Evolutionary conservation across 2,888 invertebrate species (phyloP).

Genomic region (Pammene fasciana): DNA sequence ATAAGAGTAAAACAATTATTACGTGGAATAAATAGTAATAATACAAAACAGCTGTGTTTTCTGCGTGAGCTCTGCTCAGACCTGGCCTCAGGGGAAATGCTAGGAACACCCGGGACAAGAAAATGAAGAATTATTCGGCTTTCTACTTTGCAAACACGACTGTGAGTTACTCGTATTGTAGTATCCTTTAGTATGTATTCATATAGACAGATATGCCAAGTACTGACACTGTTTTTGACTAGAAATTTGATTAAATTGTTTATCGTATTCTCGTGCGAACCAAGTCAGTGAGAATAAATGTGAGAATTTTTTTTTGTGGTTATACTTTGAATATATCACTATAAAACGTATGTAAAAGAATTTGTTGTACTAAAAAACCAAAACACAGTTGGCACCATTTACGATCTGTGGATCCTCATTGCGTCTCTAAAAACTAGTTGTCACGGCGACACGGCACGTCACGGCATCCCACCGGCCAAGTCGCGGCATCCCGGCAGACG

Average conservation of each 20-base stretch:
- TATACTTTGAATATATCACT: too few species aligned
- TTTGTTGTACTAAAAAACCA: too few species aligned
- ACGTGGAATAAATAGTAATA: constrained; percentile 5
- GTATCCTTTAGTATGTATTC: neutral
- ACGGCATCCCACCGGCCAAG: constrained; percentile 28
- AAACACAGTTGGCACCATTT: neutral
- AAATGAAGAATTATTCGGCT: constrained; percentile 36
- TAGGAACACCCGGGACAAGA: constrained; percentile 26
- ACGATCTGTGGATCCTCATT: neutral
- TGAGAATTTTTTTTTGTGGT: too few species aligned
- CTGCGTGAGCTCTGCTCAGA: constrained; percentile 14
- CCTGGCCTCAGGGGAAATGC: constrained; percentile 31
- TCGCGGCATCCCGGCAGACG: constrained; percentile 11
- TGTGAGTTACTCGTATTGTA: constrained; percentile 9
- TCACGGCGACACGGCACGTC: constrained; percentile 3
- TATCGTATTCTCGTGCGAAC: too few species aligned
- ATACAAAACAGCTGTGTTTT: constrained; percentile 16
- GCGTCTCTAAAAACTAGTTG: neutral
- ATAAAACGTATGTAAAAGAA: too few species aligned
- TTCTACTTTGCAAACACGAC: constrained; percentile 34
- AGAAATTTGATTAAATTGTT: too few species aligned
- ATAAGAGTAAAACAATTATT: neutral
- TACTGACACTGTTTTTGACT: too few species aligned
- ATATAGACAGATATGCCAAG: too few species aligned
- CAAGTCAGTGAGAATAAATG: too few species aligned